These are phyloP conservation scores for Megaceryle alcyon DNA, from an alignment of 2,797 vertebrate species.

Conservation along the genomic window DNA sequence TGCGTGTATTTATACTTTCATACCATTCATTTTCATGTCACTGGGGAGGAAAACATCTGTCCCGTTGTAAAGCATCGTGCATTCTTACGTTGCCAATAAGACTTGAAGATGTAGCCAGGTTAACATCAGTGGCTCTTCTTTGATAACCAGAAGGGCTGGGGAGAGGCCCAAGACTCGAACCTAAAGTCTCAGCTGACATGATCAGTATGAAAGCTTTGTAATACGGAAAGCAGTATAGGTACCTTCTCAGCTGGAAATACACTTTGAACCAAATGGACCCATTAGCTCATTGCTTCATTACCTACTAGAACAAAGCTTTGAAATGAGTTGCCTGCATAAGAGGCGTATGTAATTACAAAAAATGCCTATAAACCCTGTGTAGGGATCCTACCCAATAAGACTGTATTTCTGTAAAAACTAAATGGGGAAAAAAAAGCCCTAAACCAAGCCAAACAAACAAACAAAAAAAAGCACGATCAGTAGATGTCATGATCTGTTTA, in stretches of 20 bases:
- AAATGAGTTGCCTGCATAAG: not conserved
- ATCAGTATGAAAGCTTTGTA: not conserved
- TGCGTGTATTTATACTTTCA: not conserved
- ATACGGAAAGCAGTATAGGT: not conserved
- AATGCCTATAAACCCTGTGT: rapidly evolving
- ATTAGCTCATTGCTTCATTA: not conserved
- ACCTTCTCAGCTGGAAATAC: not conserved
- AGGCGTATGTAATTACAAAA: not conserved
- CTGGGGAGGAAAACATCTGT: not conserved
- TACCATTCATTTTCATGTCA: not conserved
- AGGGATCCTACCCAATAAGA: not conserved
- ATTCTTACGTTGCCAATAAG: not conserved
- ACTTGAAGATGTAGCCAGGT: not conserved
- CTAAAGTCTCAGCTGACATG: not conserved
- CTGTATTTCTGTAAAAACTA: not conserved
- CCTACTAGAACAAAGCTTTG: not conserved
- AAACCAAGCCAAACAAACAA: not conserved
- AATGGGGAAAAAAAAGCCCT: not conserved
- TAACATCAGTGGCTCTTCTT: not conserved
- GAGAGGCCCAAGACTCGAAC: not conserved
- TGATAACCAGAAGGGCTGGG: not conserved
- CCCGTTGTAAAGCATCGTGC: not conserved
- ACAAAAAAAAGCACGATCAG: not conserved
- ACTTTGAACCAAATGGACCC: not conserved
- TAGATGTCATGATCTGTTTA: not conserved